These are phyloP conservation scores for Eurypyga helias DNA, from an alignment of 2,113 vertebrate species.

Conservation along the genomic window DNA sequence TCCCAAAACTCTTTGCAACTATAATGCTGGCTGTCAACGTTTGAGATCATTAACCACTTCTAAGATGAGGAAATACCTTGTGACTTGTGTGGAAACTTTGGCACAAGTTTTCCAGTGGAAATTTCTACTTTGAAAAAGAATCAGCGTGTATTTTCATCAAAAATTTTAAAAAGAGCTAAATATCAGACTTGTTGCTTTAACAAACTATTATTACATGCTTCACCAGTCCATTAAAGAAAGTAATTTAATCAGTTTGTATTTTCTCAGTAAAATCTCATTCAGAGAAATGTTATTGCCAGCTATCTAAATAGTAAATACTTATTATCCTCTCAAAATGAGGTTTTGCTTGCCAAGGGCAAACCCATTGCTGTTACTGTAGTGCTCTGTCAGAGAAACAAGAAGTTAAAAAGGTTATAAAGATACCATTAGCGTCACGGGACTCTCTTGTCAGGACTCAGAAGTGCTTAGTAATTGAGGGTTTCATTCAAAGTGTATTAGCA, in stretches of 20 bases:
- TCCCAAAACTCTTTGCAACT: background rate
- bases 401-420: constrained; percentile 86
- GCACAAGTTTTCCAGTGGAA: background rate
- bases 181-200: constrained; percentile 61
- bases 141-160: background rate
- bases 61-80: background rate
- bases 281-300: constrained; percentile 83
- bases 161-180: background rate
- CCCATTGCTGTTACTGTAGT: constrained; percentile 72
- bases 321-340: constrained; percentile 84
- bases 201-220: constrained; percentile 79
- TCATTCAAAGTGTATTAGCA: constrained; percentile 79
- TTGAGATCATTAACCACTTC: background rate
- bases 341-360: constrained; percentile 84
- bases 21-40: background rate
- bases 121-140: background rate
- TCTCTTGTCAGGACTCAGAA: constrained; percentile 74
- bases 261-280: constrained; percentile 84
- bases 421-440: constrained; percentile 80
- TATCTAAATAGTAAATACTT: constrained; percentile 88
- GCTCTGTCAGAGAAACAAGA: constrained; percentile 81
- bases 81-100: background rate
- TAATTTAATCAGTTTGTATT: constrained; percentile 88
- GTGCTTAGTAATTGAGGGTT: constrained; percentile 79
- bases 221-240: constrained; percentile 88